Evolutionary conservation across 1,140 invertebrate species (phyloP).

Genomic region (Dendroctonus valens): DNA sequence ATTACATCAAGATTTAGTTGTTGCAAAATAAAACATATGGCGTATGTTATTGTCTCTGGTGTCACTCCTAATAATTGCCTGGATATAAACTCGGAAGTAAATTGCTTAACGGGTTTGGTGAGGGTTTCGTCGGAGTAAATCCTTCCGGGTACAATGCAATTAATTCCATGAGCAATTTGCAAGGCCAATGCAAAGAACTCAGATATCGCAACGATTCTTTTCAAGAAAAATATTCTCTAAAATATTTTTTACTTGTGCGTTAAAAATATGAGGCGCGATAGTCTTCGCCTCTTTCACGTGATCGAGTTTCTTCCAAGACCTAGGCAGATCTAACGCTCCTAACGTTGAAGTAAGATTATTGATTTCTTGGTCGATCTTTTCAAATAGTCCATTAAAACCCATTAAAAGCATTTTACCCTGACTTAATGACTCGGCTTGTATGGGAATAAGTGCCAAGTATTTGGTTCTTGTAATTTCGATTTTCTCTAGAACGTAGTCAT

Average conservation of each 20-base stretch:
- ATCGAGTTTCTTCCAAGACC: slow-evolving; percentile 79
- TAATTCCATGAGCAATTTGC: slow-evolving; percentile 60
- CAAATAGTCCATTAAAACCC: slow-evolving; percentile 86
- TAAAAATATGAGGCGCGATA: slow-evolving; percentile 71
- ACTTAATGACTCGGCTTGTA: slow-evolving; percentile 52
- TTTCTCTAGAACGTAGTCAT: slow-evolving; percentile 56
- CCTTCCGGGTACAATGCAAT: slow-evolving; percentile 51
- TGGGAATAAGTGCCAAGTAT: slow-evolving; percentile 60
- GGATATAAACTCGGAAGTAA: slow-evolving; percentile 79
- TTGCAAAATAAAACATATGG: slow-evolving; percentile 69
- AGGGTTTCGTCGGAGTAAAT: slow-evolving; percentile 70
- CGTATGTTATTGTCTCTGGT: slow-evolving; percentile 70
- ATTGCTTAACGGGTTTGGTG: slow-evolving; percentile 71
- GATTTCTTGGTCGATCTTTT: slow-evolving; percentile 67
- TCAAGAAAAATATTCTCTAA: slow-evolving; percentile 74
- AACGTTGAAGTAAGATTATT: slow-evolving; percentile 59
- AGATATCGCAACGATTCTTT: slow-evolving; percentile 72
- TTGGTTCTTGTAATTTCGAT: slow-evolving; percentile 58
- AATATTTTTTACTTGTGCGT: slow-evolving; percentile 62
- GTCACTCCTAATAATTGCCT: slow-evolving; percentile 76
- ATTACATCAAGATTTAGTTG: slow-evolving; percentile 70
- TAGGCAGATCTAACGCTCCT: slow-evolving; percentile 60
- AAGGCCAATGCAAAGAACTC: slow-evolving; percentile 73
- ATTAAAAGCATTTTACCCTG: slow-evolving; percentile 83
- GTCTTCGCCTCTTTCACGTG: slow-evolving; percentile 77